These are phyloP conservation scores for Karalla daura DNA, from an alignment of 2,797 vertebrate genomes.

Conservation along the genomic window DNA sequence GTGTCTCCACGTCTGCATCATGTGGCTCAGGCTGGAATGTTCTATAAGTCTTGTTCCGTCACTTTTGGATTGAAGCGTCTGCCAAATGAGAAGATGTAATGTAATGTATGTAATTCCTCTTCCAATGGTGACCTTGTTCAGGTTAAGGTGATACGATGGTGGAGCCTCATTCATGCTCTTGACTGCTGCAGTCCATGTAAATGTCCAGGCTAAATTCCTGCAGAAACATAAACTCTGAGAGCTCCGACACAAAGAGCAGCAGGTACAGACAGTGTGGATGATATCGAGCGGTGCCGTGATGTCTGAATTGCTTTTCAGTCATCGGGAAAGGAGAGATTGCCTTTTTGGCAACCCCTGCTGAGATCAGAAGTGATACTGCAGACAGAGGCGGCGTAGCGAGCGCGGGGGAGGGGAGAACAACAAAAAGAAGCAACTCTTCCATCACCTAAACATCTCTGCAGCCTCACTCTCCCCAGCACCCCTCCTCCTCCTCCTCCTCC, in stretches of 20 bases:
- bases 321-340: constrained; percentile 18
- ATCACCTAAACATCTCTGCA: constrained; percentile 25
- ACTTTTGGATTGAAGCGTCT: no score
- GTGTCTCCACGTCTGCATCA: no score
- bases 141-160: no score
- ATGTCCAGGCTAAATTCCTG: no score
- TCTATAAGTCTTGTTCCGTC: no score
- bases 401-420: constrained; percentile 10
- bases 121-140: no score
- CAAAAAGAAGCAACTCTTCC: constrained; percentile 17
- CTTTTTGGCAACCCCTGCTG: constrained; percentile 37
- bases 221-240: no score
- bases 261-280: constrained; percentile 4
- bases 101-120: no score
- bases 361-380: constrained; percentile 38
- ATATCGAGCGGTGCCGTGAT: constrained; percentile 27
- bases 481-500: neutral
- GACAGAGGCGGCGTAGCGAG: constrained; percentile 12
- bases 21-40: no score
- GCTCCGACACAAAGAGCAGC: neutral
- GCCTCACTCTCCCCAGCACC: constrained; percentile 12
- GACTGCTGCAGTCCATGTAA: no score
- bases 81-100: no score
- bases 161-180: no score
- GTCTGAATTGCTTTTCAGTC: constrained; percentile 34